Percentiles rank a stretch among this genome's conserved stretches.
Conservation (phyloP, 2,888 invertebrate species). For the Melinaea marsaeus region DNA sequence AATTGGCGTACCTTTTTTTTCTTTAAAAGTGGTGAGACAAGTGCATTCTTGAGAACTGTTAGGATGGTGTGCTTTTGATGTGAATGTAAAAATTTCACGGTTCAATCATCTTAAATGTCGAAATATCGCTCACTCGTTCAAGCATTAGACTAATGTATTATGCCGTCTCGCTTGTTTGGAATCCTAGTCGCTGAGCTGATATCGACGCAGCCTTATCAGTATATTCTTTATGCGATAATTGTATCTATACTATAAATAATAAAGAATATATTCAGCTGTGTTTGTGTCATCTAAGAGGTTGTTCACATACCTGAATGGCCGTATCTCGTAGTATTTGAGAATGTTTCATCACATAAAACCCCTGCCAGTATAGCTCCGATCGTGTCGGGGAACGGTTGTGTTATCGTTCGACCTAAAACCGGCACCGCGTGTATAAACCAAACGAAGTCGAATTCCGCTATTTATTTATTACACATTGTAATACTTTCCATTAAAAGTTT, state of each 20-base stretch:
- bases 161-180: conserved; percentile 52
- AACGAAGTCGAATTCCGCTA: conserved; percentile 34
- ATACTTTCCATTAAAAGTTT: conserved; percentile 60
- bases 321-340: conserved; percentile 71
- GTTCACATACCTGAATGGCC: conserved; percentile 74
- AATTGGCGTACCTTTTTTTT: conserved; percentile 8
- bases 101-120: conserved; percentile 69
- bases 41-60: conserved; percentile 44
- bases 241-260: conserved; percentile 40
- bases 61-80: conserved; percentile 62
- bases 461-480: conserved; percentile 46
- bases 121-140: conserved; percentile 47
- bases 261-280: conserved; percentile 52
- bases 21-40: conserved; percentile 16
- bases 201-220: conserved; percentile 75
- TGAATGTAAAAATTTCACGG: conserved; percentile 71
- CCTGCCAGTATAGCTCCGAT: conserved; percentile 53
- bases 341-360: conserved; percentile 60
- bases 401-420: conserved; percentile 36
- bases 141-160: conserved; percentile 28
- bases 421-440: conserved; percentile 51
- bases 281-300: conserved; percentile 51
- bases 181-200: conserved; percentile 74
- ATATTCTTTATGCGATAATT: conserved; percentile 39
- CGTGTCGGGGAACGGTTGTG: conserved; percentile 35